A percentile compares a stretch with the other conserved stretches of the same genome.
phyloP scores from a whole-genome alignment of 2,888 invertebrate species.

The Tetramorium bicarinatum region DNA sequence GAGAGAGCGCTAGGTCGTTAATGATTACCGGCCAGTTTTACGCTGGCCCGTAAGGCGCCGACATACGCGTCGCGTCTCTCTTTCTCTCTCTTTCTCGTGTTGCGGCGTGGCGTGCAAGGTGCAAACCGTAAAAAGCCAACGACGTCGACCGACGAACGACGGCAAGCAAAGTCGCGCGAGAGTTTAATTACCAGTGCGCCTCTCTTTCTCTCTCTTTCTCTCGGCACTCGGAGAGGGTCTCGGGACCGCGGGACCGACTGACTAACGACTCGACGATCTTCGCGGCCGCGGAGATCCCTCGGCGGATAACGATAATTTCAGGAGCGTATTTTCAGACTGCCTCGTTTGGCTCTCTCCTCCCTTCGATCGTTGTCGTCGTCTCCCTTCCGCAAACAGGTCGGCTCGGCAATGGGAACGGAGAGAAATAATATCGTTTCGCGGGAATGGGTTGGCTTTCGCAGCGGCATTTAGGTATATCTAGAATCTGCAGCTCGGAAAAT shows the following conservation, averaged over 20 bases:
- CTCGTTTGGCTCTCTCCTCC: conserved; percentile 55
- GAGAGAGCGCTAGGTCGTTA: conserved; percentile 70
- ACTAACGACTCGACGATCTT: conserved; percentile 71
- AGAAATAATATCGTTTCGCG: conserved; percentile 50
- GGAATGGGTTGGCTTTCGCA: conserved; percentile 33
- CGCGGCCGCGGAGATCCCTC: conserved; percentile 60
- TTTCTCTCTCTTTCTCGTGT: not conserved
- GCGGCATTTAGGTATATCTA: conserved; percentile 36
- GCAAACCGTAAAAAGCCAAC: conserved; percentile 66
- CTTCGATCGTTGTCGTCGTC: conserved; percentile 41
- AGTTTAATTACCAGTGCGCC: conserved; percentile 69
- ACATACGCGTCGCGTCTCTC: conserved; percentile 1
- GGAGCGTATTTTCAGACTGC: conserved; percentile 63
- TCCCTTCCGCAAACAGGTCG: conserved; percentile 33
- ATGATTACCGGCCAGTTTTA: conserved; percentile 69
- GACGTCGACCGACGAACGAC: conserved; percentile 58
- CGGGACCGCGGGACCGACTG: conserved; percentile 57
- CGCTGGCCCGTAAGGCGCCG: conserved; percentile 53
- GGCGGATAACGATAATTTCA: conserved; percentile 72
- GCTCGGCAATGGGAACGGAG: conserved; percentile 15
- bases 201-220: conserved; percentile 37
- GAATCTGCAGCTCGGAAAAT: conserved; percentile 42
- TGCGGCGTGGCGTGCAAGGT: conserved; percentile 50
- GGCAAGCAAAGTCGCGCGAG: conserved; percentile 68
- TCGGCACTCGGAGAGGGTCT: conserved; percentile 41